Percentiles rank a stretch among this genome's conserved stretches.
phyloP scores from a whole-genome alignment of 1,140 invertebrate species.

The Cardiocondyla obscurior region DNA sequence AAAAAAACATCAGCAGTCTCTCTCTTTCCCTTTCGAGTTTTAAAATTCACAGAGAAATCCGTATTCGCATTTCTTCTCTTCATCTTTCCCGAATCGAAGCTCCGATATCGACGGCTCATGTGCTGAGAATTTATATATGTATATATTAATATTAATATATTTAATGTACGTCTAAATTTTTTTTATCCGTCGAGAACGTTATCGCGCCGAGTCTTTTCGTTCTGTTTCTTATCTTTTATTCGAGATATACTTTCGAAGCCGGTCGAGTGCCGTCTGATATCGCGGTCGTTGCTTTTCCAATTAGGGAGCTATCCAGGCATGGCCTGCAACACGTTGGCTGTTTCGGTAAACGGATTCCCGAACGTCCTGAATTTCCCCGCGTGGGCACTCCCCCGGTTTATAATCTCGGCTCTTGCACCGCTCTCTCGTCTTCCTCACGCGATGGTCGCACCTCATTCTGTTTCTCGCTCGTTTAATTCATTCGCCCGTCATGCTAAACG shows the following conservation, averaged over 20 bases:
- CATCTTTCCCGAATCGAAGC: not conserved
- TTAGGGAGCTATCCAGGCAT: not conserved
- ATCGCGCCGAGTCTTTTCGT: not conserved
- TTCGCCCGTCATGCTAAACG: not conserved
- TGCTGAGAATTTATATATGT: not conserved
- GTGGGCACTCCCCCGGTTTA: not conserved
- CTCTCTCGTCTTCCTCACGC: not conserved
- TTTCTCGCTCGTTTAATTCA: constrained; percentile 13
- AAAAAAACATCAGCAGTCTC: not conserved
- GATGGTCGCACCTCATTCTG: constrained; percentile 9
- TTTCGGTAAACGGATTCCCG: not conserved
- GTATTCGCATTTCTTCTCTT: not conserved
- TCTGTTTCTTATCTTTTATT: not conserved
- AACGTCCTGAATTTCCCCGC: constrained; percentile 12
- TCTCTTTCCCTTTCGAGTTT: not conserved
- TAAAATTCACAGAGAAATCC: not conserved
- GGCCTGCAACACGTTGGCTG: not conserved
- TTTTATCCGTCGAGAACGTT: too few species aligned
- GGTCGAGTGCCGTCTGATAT: not conserved
- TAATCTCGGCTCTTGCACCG: not conserved
- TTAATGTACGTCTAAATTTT: too few species aligned
- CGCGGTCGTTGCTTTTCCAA: not conserved
- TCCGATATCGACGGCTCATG: not conserved
- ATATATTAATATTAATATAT: too few species aligned
- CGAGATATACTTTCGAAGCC: not conserved